These are phyloP conservation scores for Leptinotarsa tumamoca DNA, from an alignment of 2,888 invertebrate genomes.

Conservation along the genomic window DNA sequence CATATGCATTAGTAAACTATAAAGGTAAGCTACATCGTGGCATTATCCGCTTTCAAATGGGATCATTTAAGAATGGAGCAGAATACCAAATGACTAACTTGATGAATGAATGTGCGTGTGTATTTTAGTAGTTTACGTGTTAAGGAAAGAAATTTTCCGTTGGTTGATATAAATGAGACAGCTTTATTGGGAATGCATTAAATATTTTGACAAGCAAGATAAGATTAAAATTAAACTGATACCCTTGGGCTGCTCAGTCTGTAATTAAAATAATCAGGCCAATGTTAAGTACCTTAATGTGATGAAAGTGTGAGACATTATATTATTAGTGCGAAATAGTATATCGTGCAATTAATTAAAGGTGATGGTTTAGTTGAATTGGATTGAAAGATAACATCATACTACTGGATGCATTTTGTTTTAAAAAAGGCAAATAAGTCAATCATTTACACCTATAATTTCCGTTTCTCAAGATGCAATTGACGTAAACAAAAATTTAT, in stretches of 20 bases:
- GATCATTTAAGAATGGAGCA: background rate
- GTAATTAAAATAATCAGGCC: constrained; percentile 4
- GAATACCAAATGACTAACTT: background rate
- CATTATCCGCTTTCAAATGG: background rate
- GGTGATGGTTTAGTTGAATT: background rate
- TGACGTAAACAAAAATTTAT: too few relatives aligned
- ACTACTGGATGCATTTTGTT: too few relatives aligned
- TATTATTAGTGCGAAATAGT: background rate
- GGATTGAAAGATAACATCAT: background rate
- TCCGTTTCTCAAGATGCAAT: too few relatives aligned
- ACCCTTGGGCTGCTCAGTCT: background rate
- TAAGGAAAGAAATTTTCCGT: constrained; percentile 3
- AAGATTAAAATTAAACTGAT: constrained; percentile 15
- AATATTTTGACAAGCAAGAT: constrained; percentile 14
- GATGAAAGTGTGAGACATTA: background rate
- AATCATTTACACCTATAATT: too few relatives aligned
- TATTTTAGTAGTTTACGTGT: constrained; percentile 7
- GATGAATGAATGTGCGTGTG: constrained; percentile 8
- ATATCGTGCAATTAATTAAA: background rate
- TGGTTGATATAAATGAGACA: constrained; percentile 1
- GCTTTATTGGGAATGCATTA: background rate
- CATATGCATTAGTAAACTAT: background rate
- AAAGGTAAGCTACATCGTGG: too few relatives aligned
- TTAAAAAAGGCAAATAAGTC: too few relatives aligned
- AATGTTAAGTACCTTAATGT: constrained; percentile 15